Conservation (phyloP, 1,140 invertebrate species). For the Ostrea denselamellosa region DNA sequence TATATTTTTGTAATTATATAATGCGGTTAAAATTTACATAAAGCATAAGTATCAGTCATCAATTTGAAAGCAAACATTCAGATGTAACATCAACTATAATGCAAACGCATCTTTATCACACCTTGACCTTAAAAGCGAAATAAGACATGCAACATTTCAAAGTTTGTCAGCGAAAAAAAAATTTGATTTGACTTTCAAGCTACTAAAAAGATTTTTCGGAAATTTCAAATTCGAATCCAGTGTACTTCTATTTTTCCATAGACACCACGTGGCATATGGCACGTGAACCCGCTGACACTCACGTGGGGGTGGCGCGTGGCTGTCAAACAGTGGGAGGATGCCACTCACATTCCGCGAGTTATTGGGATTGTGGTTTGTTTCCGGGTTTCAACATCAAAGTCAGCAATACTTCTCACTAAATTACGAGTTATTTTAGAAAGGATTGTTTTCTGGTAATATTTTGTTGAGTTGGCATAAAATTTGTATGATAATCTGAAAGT, state of each 20-base stretch:
- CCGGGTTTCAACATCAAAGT: conserved; percentile 16
- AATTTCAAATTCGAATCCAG: background rate
- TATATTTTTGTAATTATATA: background rate
- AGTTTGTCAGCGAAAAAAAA: background rate
- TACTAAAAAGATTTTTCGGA: background rate
- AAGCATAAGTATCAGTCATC: background rate
- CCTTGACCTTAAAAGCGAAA: background rate
- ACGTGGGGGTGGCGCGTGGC: background rate
- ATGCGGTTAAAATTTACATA: conserved; percentile 11
- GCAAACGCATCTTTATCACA: background rate
- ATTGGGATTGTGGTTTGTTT: conserved; percentile 3
- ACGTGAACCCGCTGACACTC: conserved; percentile 1
- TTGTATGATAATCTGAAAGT: background rate
- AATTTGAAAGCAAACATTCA: background rate
- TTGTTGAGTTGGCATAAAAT: background rate
- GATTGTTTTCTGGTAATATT: background rate
- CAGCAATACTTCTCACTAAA: background rate
- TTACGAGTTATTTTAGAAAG: background rate
- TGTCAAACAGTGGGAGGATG: conserved; percentile 23
- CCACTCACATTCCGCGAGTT: conserved; percentile 8
- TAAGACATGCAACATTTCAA: conserved; percentile 7
- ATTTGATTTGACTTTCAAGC: background rate
- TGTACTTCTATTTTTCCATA: background rate
- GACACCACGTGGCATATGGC: background rate
- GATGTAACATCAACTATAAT: conserved; percentile 1